These are phyloP conservation scores for Hydra vulgaris DNA, from an alignment of 30 jellyfish, hydroid and myxozoan genomes.

Conservation along the genomic window DNA sequence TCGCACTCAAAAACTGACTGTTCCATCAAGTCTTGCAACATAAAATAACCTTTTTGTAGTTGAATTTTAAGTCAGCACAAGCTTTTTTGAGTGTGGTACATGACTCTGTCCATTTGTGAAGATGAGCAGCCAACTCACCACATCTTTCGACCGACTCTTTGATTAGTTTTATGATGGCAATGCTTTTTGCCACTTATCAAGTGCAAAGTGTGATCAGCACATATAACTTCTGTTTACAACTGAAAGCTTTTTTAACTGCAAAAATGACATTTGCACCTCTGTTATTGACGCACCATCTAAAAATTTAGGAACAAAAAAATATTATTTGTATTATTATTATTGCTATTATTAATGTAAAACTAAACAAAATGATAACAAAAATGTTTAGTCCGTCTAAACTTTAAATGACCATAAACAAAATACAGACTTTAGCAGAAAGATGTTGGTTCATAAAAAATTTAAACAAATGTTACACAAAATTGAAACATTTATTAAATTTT, in stretches of 20 bases:
- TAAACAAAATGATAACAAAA: background rate
- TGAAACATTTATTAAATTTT: too few species aligned
- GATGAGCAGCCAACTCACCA: background rate
- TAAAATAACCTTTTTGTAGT: background rate
- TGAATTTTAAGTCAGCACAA: background rate
- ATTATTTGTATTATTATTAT: too few species aligned
- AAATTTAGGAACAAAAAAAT: too few species aligned
- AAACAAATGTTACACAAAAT: background rate
- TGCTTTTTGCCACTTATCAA: too few species aligned
- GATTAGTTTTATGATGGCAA: too few species aligned
- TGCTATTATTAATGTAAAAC: background rate
- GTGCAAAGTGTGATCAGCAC: too few species aligned
- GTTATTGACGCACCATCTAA: too few species aligned
- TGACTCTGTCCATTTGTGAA: background rate
- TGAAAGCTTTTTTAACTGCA: too few species aligned
- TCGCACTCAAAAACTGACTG: background rate
- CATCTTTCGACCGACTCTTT: too few species aligned
- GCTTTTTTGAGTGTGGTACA: background rate
- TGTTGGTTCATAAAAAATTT: background rate
- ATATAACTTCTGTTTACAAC: too few species aligned
- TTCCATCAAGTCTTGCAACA: background rate
- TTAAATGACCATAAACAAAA: background rate
- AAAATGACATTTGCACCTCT: too few species aligned
- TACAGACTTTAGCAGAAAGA: background rate
- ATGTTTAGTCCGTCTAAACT: background rate